Base-by-base conservation (phyloP, 1,140 invertebrate species). In the Calycopis cecrops region DNA sequence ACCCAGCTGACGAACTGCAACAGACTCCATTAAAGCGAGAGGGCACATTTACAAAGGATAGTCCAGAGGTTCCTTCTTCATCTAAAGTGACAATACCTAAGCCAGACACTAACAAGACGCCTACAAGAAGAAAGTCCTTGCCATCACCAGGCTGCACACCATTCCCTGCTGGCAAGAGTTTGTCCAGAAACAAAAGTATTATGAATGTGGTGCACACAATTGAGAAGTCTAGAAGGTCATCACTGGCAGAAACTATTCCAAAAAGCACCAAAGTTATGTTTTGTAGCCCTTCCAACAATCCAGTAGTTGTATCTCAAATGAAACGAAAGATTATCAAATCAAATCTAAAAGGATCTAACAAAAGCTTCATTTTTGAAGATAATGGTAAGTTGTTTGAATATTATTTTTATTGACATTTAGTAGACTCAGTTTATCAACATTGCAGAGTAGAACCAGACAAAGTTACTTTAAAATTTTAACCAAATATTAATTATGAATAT, bases 311-410 rank as follows among this genome's bases (percentile, higher is more conserved):
- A 1, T 62, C 61, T 2, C 70, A 76, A 12, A 63, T 77, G 47
- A 79, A 76, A 44, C 63, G 69, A 11, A 82, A 79, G 57, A 61
- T 87, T 21, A 88, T 88, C 35, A 88, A 88, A 53, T 88, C 85
- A 6, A 88, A 73, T 61, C 55, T 88, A 52, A 88, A 88, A 52
- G 85, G 84, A 33, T 86, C 83, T 4, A 86, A 84, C 37, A 88
- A 88, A 63, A 87, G 85, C 59, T 88, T 88, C 53, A 50, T 84
- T 8, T 76, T 79, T 63, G 71, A 83, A 52, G 74, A 82, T 9
- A 71, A 51, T 64, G 67, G 82, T 84, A 54, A 77, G 74, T 71
- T 35, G 14, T 35, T 47, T 56, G 50, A 52, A 52, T 4, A 38
- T 63, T 50, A n/a, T n/a, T n/a, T n/a, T n/a, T n/a, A n/a, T n/a